Evolutionary conservation across 2,888 invertebrate genomes (phyloP), one percentile per base, ranked within the genome.

Genomic region (Leptura quadrifasciata): DNA sequence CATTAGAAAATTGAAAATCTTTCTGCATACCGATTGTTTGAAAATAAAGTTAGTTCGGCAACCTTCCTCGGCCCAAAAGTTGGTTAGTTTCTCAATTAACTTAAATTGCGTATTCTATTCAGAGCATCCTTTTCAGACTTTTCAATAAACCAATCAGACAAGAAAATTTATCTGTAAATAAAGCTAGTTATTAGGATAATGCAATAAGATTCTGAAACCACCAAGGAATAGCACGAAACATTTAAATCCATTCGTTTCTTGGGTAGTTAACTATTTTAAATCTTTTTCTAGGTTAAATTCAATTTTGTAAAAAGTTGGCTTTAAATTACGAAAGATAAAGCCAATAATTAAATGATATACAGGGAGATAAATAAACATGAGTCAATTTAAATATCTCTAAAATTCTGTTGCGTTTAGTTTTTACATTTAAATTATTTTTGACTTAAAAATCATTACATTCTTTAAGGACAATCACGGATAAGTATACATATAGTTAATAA

Each of bases 1-100:
- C 35, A 31, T 61, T 35, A 31, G 61, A 61, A 31, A 61, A 31
- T 18, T 35, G 31, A n/a, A 61, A 61, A 61, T 61, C 27, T 61
- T 35, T 31, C 39, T 39, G 12, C 39, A 39, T 12, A 39, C 10
- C 39, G 39, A 39, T 39, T 39, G 39, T 39, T 39, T 61, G 61
- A 61, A 61, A 35, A 61, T 35, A 17, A 35, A 15, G 35, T 60
- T 27, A 17, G 27, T 60, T 60, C 27, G 3, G 17, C 12, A 60
- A 12, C 10, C 60, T 0, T 15, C 4, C 15, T 24, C 9, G 15
- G 10, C 12, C 15, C 27, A n/a, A 58, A n/a, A 24, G 58, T 61
- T 31, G 61, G 35, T 61, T 61, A 35, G 35, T 61, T 12, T 5
- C 35, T n/a, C 31, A 39, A 39, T 12, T 39, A 39, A 39, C 10